phyloP scores from a whole-genome alignment of 1,140 invertebrate species.

The Bathynomus jamesi region DNA sequence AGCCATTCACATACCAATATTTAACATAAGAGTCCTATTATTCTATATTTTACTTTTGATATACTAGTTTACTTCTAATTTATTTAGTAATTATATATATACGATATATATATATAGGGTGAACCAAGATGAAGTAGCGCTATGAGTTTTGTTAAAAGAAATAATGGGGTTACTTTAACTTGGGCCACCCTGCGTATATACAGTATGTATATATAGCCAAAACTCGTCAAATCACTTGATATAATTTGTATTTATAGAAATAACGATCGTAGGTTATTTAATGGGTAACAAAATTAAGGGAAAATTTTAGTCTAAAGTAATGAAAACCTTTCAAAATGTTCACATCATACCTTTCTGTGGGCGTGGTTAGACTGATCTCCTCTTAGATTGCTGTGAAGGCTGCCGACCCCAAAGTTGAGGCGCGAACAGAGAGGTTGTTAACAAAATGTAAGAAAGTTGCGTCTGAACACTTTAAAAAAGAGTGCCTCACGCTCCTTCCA shows the following conservation, averaged over 20 bases:
- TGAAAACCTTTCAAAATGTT: not conserved
- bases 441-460: not conserved
- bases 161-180: no score
- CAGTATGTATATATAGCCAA: slow-evolving; percentile 2
- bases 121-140: no score
- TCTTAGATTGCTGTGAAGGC: not conserved
- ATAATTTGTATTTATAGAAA: no score
- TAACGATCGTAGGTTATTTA: not conserved
- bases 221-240: not conserved
- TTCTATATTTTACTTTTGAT: no score
- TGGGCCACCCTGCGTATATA: slow-evolving; percentile 11
- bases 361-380: not conserved
- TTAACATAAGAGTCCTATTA: no score
- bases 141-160: no score
- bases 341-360: not conserved
- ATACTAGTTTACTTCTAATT: no score
- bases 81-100: no score
- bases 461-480: not conserved
- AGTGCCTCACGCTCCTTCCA: not conserved
- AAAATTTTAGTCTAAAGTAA: not conserved
- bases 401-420: not conserved
- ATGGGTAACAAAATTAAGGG: not conserved
- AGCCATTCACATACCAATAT: no score
- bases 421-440: not conserved
- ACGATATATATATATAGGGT: no score